These are phyloP conservation scores for Cuniculus paca DNA, from an alignment of 2,797 vertebrate species.

Conservation along the genomic window DNA sequence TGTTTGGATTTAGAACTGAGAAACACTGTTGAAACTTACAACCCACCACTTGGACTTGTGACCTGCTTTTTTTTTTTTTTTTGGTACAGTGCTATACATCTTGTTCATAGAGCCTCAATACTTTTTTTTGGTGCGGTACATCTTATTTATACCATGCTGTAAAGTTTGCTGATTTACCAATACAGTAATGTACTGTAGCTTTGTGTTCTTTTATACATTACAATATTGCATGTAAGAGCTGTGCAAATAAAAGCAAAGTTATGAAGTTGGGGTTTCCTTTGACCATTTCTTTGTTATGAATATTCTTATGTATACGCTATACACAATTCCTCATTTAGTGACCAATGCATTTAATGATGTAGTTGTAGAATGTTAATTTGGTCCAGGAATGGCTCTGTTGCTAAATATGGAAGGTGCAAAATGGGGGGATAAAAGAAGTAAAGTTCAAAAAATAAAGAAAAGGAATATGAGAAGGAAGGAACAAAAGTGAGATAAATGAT, in stretches of 20 bases:
- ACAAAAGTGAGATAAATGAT: too few species aligned
- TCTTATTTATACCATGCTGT: background rate
- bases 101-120: background rate
- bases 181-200: background rate
- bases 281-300: background rate
- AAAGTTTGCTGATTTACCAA: background rate
- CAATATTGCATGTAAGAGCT: background rate
- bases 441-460: background rate
- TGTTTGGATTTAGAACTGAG: too few species aligned
- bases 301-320: background rate
- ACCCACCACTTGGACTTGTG: background rate
- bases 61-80: background rate
- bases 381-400: background rate
- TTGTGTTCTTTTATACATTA: background rate
- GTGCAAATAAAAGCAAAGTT: background rate
- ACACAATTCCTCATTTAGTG: background rate
- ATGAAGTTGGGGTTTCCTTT: background rate
- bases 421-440: background rate
- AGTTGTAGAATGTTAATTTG: background rate
- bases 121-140: background rate
- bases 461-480: too few species aligned
- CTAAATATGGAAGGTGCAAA: background rate
- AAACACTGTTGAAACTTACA: background rate
- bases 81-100: background rate
- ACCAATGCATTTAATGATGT: background rate